Percentiles rank a stretch among this genome's conserved stretches.
Evolutionary conservation across 2,113 vertebrate genomes (phyloP).

Genomic region (Chaetops frenatus): DNA sequence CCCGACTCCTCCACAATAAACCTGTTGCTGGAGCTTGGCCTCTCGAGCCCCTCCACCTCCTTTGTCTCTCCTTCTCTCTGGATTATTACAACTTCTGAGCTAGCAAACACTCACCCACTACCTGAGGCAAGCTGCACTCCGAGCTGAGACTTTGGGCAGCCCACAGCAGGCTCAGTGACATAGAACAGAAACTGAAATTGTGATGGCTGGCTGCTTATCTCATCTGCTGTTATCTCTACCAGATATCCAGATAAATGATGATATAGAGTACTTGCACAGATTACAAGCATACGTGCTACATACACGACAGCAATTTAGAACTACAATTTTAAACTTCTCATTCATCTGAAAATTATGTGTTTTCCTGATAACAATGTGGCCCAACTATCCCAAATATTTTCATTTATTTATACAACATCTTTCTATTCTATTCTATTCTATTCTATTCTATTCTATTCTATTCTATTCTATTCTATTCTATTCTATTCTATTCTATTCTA

Average conservation of each 20-base stretch:
- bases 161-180: no score
- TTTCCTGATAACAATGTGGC: background rate
- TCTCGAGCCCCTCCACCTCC: no score
- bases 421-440: background rate
- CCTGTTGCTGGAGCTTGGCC: no score
- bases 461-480: background rate
- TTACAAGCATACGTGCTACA: background rate
- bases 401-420: background rate
- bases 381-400: background rate
- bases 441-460: background rate
- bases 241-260: constrained; percentile 13
- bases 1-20: no score
- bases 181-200: background rate
- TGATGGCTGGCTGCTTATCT: constrained; percentile 31
- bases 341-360: background rate
- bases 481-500: background rate
- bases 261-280: background rate
- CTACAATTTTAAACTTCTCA: background rate
- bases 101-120: no score
- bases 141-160: no score
- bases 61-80: no score
- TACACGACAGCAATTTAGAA: background rate
- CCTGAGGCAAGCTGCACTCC: no score
- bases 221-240: background rate
- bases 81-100: no score